A percentile compares a stretch with the other conserved stretches of the same genome.
Conservation (phyloP, 2,888 invertebrate genomes). For the Norana najaformis region DNA sequence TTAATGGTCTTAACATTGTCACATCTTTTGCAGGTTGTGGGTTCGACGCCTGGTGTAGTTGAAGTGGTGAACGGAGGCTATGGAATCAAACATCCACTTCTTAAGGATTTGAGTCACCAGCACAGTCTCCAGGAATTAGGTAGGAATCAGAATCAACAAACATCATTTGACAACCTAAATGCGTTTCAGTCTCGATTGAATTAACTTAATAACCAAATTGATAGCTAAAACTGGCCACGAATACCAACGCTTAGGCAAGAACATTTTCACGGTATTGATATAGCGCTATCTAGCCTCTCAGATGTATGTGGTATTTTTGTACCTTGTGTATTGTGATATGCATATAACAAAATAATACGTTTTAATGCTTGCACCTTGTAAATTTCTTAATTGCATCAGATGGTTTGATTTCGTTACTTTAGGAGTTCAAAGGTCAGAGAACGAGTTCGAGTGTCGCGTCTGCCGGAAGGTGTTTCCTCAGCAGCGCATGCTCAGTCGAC, state of each 20-base stretch:
- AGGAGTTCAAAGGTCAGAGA: slow-evolving; percentile 43
- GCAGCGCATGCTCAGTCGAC: slow-evolving; percentile 92
- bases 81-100: slow-evolving; percentile 57
- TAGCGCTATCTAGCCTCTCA: neutral
- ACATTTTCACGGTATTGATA: too few relatives aligned
- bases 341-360: neutral
- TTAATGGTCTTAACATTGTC: neutral
- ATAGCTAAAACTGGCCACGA: neutral
- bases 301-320: neutral
- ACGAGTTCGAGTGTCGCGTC: slow-evolving; percentile 79
- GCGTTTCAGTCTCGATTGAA: neutral
- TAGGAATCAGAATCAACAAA: slow-evolving; percentile 29
- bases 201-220: neutral
- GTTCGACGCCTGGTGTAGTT: slow-evolving; percentile 35
- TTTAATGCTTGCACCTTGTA: neutral
- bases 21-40: neutral
- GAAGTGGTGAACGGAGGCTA: slow-evolving; percentile 58
- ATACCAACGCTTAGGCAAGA: too few relatives aligned
- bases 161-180: neutral
- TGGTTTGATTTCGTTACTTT: neutral
- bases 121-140: slow-evolving; percentile 40
- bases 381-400: neutral
- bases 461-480: slow-evolving; percentile 93
- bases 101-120: slow-evolving; percentile 36
- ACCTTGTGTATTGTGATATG: too few relatives aligned